Percentiles rank a stretch among this genome's conserved stretches.
phyloP scores from a whole-genome alignment of 1,140 invertebrate species.

The Drosophila insularis region DNA sequence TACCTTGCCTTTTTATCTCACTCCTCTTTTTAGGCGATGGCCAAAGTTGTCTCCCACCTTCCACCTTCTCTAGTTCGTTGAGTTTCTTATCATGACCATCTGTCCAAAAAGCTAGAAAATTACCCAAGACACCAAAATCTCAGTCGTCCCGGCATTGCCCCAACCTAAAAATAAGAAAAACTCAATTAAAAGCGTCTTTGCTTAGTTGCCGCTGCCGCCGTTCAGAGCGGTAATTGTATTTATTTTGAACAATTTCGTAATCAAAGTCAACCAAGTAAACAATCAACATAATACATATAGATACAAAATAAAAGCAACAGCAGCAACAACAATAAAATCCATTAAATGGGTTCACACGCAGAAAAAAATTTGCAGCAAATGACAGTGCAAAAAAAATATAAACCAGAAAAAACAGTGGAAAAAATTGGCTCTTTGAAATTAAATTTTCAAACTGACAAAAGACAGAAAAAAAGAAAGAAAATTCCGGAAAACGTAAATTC shows the following conservation, averaged over 20 bases:
- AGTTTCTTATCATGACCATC: slow-evolving; percentile 41
- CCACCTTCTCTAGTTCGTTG: not conserved
- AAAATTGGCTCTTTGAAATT: slow-evolving; percentile 66
- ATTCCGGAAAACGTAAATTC: slow-evolving; percentile 68
- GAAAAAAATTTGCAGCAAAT: slow-evolving; percentile 65
- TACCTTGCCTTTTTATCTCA: slow-evolving; percentile 56
- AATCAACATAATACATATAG: slow-evolving; percentile 69
- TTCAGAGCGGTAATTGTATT: slow-evolving; percentile 67
- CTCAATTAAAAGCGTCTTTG: slow-evolving; percentile 69
- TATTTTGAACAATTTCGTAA: slow-evolving; percentile 79
- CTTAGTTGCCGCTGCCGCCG: slow-evolving; percentile 32
- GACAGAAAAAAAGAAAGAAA: slow-evolving; percentile 41
- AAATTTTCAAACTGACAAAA: slow-evolving; percentile 67
- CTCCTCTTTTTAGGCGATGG: not conserved
- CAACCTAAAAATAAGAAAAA: slow-evolving; percentile 44
- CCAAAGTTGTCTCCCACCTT: not conserved
- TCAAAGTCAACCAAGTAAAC: slow-evolving; percentile 74
- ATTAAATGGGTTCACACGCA: slow-evolving; percentile 72
- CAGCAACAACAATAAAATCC: slow-evolving; percentile 23
- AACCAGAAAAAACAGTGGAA: slow-evolving; percentile 15
- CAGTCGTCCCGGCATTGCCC: not conserved
- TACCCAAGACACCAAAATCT: slow-evolving; percentile 11
- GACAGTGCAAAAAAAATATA: slow-evolving; percentile 54
- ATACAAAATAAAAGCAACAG: slow-evolving; percentile 46
- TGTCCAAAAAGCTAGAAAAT: slow-evolving; percentile 52